phyloP scores from a whole-genome alignment of 1,140 invertebrate species.

The Drosophila kurseongensis region DNA sequence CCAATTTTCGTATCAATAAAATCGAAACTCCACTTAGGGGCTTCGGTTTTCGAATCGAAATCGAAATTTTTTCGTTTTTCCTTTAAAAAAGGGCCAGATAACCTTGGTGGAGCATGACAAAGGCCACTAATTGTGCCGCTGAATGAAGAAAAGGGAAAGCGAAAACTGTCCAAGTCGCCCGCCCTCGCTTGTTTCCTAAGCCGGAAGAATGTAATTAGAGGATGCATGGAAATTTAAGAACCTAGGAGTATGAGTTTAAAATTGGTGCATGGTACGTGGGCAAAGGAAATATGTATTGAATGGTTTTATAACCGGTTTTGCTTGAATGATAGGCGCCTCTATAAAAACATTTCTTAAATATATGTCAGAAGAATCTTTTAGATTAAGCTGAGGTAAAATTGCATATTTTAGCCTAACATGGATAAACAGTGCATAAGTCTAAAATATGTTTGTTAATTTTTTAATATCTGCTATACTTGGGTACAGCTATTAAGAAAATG shows the following conservation, averaged over 20 bases:
- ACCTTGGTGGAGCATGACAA: conserved; percentile 68
- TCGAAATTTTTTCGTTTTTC: conserved; percentile 62
- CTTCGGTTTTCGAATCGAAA: conserved; percentile 62
- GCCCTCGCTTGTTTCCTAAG: conserved; percentile 38
- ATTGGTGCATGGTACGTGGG: conserved; percentile 55
- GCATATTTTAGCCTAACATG: no score
- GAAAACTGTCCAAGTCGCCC: conserved; percentile 57
- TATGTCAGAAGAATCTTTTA: no score
- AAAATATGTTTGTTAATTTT: no score
- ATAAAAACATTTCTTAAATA: background rate
- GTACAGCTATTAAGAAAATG: no score
- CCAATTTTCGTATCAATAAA: conserved; percentile 82
- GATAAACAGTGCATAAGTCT: no score
- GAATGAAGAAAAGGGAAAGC: conserved; percentile 67
- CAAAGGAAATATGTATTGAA: conserved; percentile 17
- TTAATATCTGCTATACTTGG: no score
- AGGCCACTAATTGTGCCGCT: conserved; percentile 72
- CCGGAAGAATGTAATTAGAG: conserved; percentile 81
- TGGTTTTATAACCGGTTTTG: background rate
- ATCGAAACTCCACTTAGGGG: conserved; percentile 65
- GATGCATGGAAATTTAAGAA: conserved; percentile 46
- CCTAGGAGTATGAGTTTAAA: conserved; percentile 31
- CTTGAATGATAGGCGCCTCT: background rate
- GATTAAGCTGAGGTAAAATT: no score
- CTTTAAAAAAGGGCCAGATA: conserved; percentile 59